Conservation (phyloP, 2,113 vertebrate species). For the Aspidoscelis tigris region DNA sequence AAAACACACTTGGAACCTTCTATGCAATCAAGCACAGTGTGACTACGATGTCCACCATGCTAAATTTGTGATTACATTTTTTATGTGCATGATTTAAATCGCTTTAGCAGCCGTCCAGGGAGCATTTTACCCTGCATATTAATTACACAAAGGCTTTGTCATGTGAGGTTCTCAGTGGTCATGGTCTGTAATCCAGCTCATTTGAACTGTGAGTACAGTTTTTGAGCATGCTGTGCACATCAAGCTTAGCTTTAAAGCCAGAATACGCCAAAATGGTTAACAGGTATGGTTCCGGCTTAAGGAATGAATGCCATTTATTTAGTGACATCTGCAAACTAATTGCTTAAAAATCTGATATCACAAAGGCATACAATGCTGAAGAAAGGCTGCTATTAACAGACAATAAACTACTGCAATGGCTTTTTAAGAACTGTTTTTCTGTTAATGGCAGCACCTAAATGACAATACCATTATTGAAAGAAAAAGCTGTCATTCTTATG, state of each 20-base stretch:
- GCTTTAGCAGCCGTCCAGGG: conserved; percentile 89
- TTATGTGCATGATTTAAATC: conserved; percentile 93
- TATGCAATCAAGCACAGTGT: conserved; percentile 92
- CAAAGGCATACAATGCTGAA: conserved; percentile 39
- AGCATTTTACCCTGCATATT: conserved; percentile 96
- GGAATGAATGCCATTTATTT: conserved; percentile 82
- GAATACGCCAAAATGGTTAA: conserved; percentile 79
- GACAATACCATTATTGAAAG: not conserved
- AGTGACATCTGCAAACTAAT: conserved; percentile 77
- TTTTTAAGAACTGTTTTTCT: conserved; percentile 5
- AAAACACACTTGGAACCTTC: conserved; percentile 91
- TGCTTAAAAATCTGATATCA: conserved; percentile 62
- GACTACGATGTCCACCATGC: conserved; percentile 92
- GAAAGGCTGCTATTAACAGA: conserved; percentile 47
- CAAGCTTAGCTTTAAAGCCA: conserved; percentile 75
- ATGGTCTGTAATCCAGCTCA: conserved; percentile 89
- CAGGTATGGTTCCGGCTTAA: conserved; percentile 81
- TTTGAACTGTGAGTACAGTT: conserved; percentile 84
- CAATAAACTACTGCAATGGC: not conserved
- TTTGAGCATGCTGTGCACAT: conserved; percentile 88
- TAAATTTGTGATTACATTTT: conserved; percentile 94
- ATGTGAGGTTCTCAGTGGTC: conserved; percentile 85
- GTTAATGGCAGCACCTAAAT: conserved; percentile 1
- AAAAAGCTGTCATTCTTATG: fast-evolving
- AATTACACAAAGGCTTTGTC: conserved; percentile 94